phyloP scores from a whole-genome alignment of 2,888 invertebrate genomes.

The Drosophila buzzatii region DNA sequence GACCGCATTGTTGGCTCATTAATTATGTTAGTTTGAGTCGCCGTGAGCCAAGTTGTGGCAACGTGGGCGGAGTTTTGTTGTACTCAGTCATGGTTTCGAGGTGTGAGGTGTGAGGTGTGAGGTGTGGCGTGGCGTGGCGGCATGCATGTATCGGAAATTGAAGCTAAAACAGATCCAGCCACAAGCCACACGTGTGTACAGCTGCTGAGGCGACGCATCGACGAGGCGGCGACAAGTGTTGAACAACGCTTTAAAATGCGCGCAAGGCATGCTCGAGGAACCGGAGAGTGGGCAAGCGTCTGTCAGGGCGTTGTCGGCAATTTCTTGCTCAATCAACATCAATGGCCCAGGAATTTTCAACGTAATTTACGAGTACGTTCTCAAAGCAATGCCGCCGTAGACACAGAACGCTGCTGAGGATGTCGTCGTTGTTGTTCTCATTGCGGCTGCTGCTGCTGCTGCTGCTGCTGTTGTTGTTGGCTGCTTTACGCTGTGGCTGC shows the following conservation, averaged over 20 bases:
- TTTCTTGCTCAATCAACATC: conserved; percentile 82
- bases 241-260: conserved; percentile 50
- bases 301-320: conserved; percentile 73
- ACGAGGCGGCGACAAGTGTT: conserved; percentile 53
- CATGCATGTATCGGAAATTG: conserved; percentile 61
- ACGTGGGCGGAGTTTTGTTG: conserved; percentile 4
- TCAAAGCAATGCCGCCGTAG: conserved; percentile 54
- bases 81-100: background rate
- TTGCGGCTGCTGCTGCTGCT: background rate
- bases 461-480: conserved; percentile 3
- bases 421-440: conserved; percentile 35
- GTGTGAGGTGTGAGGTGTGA: conserved; percentile 29
- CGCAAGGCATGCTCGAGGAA: conserved; percentile 24
- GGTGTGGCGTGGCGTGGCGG: conserved; percentile 35
- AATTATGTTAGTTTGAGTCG: conserved; percentile 73
- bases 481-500: conserved; percentile 8
- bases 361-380: conserved; percentile 72
- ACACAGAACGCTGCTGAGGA: conserved; percentile 16
- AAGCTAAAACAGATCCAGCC: conserved; percentile 58
- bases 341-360: conserved; percentile 79
- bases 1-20: conserved; percentile 57
- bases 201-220: background rate
- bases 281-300: conserved; percentile 26
- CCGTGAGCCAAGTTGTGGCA: conserved; percentile 24
- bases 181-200: conserved; percentile 24